These are phyloP conservation scores for Phoenoteleia sp. DNA, from an alignment of 2,888 invertebrate species.

Conservation along the genomic window DNA sequence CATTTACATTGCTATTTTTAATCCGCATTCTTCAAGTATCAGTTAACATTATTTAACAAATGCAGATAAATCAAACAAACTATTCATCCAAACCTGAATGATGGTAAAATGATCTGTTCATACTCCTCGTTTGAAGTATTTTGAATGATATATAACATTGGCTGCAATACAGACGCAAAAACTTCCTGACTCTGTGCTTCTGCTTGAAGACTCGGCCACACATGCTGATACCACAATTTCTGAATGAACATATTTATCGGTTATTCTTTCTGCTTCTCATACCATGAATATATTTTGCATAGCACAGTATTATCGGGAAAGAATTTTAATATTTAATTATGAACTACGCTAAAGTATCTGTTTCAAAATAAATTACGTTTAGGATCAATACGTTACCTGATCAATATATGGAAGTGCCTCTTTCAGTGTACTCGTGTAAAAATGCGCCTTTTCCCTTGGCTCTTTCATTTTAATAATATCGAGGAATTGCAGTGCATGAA, in stretches of 20 bases:
- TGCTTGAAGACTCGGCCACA: conserved; percentile 95
- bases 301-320: too few relatives aligned
- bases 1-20: too few relatives aligned
- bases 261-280: too few relatives aligned
- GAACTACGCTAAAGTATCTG: not conserved
- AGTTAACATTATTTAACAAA: too few relatives aligned
- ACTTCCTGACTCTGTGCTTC: conserved; percentile 96
- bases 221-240: conserved; percentile 98
- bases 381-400: conserved; percentile 89
- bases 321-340: conserved; percentile 25
- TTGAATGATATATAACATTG: conserved; percentile 94
- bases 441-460: conserved; percentile 94
- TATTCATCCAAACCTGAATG: too few relatives aligned
- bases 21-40: too few relatives aligned
- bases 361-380: conserved; percentile 32
- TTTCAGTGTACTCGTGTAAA: conserved; percentile 95
- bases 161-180: conserved; percentile 94
- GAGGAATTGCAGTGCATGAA: conserved; percentile 96
- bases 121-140: conserved; percentile 94
- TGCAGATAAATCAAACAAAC: too few relatives aligned
- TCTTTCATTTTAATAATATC: conserved; percentile 98
- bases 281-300: too few relatives aligned
- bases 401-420: conserved; percentile 96
- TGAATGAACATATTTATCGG: too few relatives aligned
- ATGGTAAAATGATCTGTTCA: conserved; percentile 93